A percentile compares a stretch with the other conserved stretches of the same genome.
Evolutionary conservation across 2,888 invertebrate species (phyloP).

Genomic region (Keiferia lycopersicella): DNA sequence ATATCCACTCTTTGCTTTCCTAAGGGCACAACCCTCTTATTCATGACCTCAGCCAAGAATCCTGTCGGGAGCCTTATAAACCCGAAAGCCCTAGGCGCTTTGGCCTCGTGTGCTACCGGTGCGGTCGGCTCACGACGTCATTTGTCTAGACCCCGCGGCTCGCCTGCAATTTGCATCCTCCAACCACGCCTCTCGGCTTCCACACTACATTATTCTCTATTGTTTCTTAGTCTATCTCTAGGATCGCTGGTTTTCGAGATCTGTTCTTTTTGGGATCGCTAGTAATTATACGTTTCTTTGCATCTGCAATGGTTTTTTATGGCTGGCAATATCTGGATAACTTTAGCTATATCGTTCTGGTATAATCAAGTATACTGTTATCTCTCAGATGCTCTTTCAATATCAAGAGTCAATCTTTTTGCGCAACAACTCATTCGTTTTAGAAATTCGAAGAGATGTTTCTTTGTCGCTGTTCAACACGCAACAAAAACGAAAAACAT

Average conservation of each 20-base stretch:
- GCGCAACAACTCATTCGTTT: neutral
- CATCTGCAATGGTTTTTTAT: neutral
- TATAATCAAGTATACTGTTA: too few species aligned
- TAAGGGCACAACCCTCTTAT: conserved; percentile 7
- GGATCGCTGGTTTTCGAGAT: conserved; percentile 34
- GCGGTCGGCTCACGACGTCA: conserved; percentile 74
- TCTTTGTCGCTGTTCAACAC: conserved; percentile 19
- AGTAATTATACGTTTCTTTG: conserved; percentile 2
- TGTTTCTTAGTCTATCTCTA: conserved; percentile 52
- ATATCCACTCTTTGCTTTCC: neutral
- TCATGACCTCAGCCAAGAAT: conserved; percentile 13
- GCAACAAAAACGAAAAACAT: conserved; percentile 53
- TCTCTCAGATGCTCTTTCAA: too few species aligned
- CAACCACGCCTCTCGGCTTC: conserved; percentile 71
- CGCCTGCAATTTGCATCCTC: conserved; percentile 72
- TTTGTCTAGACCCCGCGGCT: conserved; percentile 68
- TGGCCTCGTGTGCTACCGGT: conserved; percentile 72
- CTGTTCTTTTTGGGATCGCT: neutral
- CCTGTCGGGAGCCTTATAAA: conserved; percentile 16
- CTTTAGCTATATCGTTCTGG: too few species aligned
- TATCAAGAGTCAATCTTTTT: too few species aligned
- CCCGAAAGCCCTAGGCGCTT: conserved; percentile 41
- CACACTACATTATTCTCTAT: conserved; percentile 59
- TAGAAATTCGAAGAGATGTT: conserved; percentile 26
- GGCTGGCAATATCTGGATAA: too few species aligned